Evolutionary conservation across 1,140 invertebrate species (phyloP), one percentile per base, ranked within the genome.

Genomic region (Halictus rubicundus): DNA sequence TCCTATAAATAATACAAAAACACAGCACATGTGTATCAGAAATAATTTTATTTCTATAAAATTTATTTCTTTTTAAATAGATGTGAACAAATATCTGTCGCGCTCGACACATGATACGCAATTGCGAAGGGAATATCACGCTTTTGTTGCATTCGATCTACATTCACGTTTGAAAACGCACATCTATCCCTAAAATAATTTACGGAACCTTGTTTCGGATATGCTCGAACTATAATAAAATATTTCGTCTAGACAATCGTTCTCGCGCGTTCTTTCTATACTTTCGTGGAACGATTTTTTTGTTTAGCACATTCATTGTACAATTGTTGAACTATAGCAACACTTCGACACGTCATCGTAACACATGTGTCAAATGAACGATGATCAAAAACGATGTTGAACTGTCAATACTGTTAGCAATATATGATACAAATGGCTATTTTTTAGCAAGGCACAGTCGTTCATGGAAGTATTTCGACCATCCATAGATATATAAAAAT

Each of bases 21-120:
- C 32, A 32, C 32, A 32, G 32, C 32, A 3, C 32, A 32, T 32
- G 32, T 32, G 19, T 72, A 72, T 72, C 59, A 63, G 70, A 72
- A 63, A 72, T 63, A 72, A 72, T 64, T 73, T 63, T 73, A 73
- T 73, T n/a, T n/a, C n/a, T n/a, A n/a, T n/a, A n/a, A n/a, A n/a
- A n/a, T 73, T 63, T 73, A 73, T 73, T 72, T 54, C 21, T 37
- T 9, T 5, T 12, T 54, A n/a, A 12, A 49, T 7, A 49, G 63
- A 2, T 49, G 10, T 37, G 27, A 27, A 49, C 25, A 25, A 46
- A 23, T 1, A n/a, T n/a, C 25, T 46, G 9, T 25, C 12, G 19
- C 21, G 42, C 27, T 23, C 25, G 12, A 64, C 8, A 12, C 19
- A 12, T 3, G 46, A 4, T 23, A 10, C 42, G 14, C 21, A 73